These are phyloP conservation scores for Carduelis carduelis DNA, from an alignment of 2,797 vertebrate genomes.

Conservation along the genomic window DNA sequence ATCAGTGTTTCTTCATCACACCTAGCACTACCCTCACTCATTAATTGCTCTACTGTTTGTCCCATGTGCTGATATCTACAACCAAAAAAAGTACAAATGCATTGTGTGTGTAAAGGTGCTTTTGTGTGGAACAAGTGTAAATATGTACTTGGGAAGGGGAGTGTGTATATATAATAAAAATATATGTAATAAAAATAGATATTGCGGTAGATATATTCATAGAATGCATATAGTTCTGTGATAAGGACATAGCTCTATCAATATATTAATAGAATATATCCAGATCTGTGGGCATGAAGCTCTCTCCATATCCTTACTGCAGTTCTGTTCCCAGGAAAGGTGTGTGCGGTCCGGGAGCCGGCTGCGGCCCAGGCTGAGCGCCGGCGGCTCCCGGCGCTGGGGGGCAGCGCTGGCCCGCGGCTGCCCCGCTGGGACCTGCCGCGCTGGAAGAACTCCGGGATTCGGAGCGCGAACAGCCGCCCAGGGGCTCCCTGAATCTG, in stretches of 20 bases:
- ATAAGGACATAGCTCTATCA: neutral
- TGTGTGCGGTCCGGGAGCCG: rapidly evolving
- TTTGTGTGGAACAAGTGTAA: neutral
- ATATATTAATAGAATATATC: neutral
- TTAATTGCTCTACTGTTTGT: neutral
- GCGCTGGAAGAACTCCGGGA: rapidly evolving
- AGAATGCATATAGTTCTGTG: too few relatives aligned
- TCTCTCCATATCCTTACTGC: rapidly evolving
- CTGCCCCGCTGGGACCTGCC: neutral
- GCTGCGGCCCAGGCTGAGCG: neutral
- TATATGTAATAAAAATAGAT: neutral
- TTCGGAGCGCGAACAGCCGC: rapidly evolving
- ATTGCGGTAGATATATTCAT: neutral
- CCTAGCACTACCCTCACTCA: neutral
- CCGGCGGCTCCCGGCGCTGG: neutral
- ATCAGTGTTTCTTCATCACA: neutral
- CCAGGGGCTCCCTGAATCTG: neutral
- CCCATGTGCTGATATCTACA: neutral
- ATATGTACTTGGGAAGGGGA: neutral
- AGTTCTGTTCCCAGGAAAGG: rapidly evolving
- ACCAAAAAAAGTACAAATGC: neutral
- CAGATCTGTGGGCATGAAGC: too few relatives aligned
- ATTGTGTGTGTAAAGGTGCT: rapidly evolving
- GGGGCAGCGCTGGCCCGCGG: conserved; percentile 29
- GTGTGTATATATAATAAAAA: neutral